phyloP scores from a whole-genome alignment of 2,113 vertebrate species.

The Alces alces region DNA sequence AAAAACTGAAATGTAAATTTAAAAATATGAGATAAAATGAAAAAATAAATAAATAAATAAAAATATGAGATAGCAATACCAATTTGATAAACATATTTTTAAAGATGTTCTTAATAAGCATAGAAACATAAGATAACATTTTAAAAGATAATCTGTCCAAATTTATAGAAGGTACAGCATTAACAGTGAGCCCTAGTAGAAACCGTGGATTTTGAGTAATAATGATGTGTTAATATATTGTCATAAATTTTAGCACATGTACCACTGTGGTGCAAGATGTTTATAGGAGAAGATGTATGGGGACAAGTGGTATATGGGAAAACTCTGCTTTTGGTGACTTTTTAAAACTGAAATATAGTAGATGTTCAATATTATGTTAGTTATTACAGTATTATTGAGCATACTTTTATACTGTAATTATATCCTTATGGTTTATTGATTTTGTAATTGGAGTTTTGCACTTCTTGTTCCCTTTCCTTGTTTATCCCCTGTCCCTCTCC shows the following conservation, averaged over 20 bases:
- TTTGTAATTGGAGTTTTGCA: background rate
- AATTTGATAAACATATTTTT: background rate
- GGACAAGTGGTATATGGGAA: background rate
- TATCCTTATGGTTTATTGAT: background rate
- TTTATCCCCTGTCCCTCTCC: background rate
- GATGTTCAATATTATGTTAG: background rate
- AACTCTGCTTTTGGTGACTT: background rate
- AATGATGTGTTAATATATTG: background rate
- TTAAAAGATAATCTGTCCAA: background rate
- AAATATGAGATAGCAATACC: background rate
- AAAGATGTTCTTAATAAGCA: background rate
- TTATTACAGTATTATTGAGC: background rate
- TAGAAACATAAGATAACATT: background rate
- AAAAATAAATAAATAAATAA: too few species aligned
- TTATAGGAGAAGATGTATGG: background rate
- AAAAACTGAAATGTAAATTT: background rate
- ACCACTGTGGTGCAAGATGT: background rate
- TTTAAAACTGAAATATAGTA: background rate
- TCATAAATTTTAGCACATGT: background rate
- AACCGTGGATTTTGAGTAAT: background rate
- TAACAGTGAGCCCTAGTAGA: background rate
- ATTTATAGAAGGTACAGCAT: background rate
- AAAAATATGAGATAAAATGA: background rate
- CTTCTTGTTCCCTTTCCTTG: background rate
- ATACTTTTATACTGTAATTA: background rate